phyloP scores from a whole-genome alignment of 2,797 vertebrate genomes.

The Aeoliscus strigatus region DNA sequence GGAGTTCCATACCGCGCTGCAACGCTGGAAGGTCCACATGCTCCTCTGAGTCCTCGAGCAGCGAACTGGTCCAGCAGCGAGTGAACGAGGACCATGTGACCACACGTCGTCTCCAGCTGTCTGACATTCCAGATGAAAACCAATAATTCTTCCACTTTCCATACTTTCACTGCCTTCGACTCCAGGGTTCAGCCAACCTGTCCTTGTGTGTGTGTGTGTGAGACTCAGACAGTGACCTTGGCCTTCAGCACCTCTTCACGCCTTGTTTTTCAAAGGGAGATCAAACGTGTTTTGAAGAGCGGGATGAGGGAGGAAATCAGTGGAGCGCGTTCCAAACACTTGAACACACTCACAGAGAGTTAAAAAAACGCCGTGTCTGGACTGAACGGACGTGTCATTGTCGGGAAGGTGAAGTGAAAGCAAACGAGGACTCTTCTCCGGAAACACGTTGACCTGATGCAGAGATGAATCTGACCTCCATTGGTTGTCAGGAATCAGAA shows the following conservation, averaged over 20 bases:
- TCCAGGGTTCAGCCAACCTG: slow-evolving; percentile 59
- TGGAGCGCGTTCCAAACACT: slow-evolving; percentile 61
- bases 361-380: too few relatives aligned
- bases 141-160: slow-evolving; percentile 28
- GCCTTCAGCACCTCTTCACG: slow-evolving; percentile 61
- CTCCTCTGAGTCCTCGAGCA: slow-evolving; percentile 49
- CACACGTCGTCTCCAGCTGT: too few relatives aligned
- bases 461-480: too few relatives aligned
- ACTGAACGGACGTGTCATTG: too few relatives aligned
- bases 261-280: slow-evolving; percentile 63
- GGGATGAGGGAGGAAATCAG: slow-evolving; percentile 63
- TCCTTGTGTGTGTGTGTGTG: slow-evolving; percentile 61
- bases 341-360: too few relatives aligned
- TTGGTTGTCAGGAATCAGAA: too few relatives aligned
- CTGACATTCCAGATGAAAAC: slow-evolving; percentile 28
- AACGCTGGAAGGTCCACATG: slow-evolving; percentile 59
- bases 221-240: slow-evolving; percentile 65
- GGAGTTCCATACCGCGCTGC: slow-evolving; percentile 37
- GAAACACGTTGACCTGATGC: too few relatives aligned
- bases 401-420: too few relatives aligned
- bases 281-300: slow-evolving; percentile 55
- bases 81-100: slow-evolving; percentile 26
- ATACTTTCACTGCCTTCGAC: slow-evolving; percentile 41
- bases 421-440: too few relatives aligned
- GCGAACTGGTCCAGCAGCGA: slow-evolving; percentile 49